phyloP scores from a whole-genome alignment of 1,140 invertebrate genomes.

The Drosophila carrolli region DNA sequence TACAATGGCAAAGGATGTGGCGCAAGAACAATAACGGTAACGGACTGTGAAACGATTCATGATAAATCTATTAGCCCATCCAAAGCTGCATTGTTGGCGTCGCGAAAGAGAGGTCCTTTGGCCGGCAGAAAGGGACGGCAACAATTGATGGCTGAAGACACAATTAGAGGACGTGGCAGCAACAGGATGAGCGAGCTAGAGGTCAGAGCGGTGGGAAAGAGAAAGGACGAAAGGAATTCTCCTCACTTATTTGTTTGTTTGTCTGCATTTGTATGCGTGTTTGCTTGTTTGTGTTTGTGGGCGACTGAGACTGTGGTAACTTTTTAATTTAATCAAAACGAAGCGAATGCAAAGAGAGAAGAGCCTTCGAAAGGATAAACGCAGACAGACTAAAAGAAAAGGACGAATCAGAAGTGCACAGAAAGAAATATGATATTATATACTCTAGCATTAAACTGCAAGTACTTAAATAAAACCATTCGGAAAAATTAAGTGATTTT shows the following conservation, averaged over 20 bases:
- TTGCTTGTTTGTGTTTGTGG: constrained; percentile 8
- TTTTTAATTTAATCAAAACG: constrained; percentile 67
- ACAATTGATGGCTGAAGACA: constrained; percentile 46
- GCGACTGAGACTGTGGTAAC: constrained; percentile 37
- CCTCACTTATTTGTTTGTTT: constrained; percentile 19
- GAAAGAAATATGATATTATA: background rate
- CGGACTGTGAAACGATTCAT: constrained; percentile 57
- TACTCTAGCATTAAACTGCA: too few relatives aligned
- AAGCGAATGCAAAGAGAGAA: constrained; percentile 28
- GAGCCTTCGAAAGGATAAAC: constrained; percentile 33
- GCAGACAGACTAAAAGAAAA: constrained; percentile 8
- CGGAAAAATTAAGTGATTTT: too few relatives aligned
- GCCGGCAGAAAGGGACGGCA: constrained; percentile 10
- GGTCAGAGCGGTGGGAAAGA: background rate
- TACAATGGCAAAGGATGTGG: constrained; percentile 11
- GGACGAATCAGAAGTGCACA: background rate
- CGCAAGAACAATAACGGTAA: constrained; percentile 23
- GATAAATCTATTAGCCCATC: constrained; percentile 59
- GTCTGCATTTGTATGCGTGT: constrained; percentile 19
- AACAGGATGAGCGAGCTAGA: background rate
- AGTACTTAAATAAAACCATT: too few relatives aligned
- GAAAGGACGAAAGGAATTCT: constrained; percentile 8
- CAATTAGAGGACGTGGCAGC: constrained; percentile 40
- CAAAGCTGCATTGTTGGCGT: constrained; percentile 20
- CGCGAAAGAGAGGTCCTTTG: background rate